phyloP scores from a whole-genome alignment of 2,113 vertebrate species.

The Noctilio leporinus region DNA sequence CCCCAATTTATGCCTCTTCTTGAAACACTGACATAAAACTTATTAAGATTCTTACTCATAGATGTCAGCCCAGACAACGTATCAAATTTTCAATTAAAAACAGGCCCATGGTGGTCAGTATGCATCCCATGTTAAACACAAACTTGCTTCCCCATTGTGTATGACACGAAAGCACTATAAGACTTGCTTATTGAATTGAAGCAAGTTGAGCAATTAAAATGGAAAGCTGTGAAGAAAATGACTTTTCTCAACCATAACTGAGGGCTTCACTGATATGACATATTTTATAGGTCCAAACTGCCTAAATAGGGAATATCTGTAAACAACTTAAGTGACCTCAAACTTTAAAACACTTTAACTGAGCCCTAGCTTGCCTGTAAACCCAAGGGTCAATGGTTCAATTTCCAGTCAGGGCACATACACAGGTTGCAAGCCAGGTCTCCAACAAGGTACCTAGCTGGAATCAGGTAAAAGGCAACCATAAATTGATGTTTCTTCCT shows the following conservation, averaged over 20 bases:
- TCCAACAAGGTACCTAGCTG: too few species aligned
- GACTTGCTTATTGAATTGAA: background rate
- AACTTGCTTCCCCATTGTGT: fast-evolving
- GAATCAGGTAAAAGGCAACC: too few species aligned
- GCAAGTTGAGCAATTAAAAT: background rate
- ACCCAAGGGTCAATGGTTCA: too few species aligned
- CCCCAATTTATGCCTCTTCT: background rate
- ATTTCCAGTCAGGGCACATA: too few species aligned
- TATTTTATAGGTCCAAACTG: background rate
- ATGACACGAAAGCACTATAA: background rate
- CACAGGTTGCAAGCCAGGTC: too few species aligned
- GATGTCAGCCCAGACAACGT: background rate
- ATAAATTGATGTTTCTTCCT: too few species aligned
- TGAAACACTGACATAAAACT: background rate
- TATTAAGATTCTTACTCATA: background rate
- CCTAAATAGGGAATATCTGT: background rate
- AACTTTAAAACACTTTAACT: background rate
- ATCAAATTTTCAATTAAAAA: background rate
- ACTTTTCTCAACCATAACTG: background rate
- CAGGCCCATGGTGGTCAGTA: background rate
- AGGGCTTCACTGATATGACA: background rate
- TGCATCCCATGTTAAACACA: background rate
- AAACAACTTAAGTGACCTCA: background rate
- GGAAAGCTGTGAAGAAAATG: background rate
- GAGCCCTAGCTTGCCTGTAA: too few species aligned